Conservation (phyloP, 2,113 vertebrate species). For the Microcebus griseorufus region DNA sequence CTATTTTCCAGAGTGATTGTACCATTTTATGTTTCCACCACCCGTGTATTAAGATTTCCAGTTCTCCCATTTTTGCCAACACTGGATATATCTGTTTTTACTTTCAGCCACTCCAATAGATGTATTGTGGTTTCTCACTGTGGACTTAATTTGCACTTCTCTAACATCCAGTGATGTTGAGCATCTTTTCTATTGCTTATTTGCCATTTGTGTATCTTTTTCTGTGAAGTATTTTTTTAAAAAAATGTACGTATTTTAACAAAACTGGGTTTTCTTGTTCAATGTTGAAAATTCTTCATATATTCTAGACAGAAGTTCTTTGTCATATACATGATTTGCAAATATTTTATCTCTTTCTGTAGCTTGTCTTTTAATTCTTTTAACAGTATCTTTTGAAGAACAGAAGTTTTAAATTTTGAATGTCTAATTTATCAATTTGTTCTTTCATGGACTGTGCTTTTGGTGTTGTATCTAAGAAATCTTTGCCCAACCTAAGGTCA, state of each 20-base stretch:
- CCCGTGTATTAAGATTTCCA: not conserved
- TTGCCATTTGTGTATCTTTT: not conserved
- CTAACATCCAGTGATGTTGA: not conserved
- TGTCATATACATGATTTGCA: not conserved
- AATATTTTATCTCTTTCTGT: not conserved
- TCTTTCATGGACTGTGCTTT: not conserved
- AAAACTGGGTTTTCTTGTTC: not conserved
- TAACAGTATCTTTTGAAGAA: not conserved
- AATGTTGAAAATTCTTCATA: not conserved
- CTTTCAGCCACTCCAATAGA: not conserved
- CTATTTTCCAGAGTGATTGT: not conserved
- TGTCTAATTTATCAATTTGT: fast-evolving
- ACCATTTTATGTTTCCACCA: not conserved
- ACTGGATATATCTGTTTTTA: not conserved
- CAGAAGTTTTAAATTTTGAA: not conserved
- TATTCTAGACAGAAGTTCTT: not conserved
- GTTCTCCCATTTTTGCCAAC: not conserved
- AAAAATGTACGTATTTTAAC: not conserved
- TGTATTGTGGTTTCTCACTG: fast-evolving
- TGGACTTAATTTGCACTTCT: not conserved
- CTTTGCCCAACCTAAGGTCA: not conserved
- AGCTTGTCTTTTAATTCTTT: not conserved
- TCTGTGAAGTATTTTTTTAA: not conserved
- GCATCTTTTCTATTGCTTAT: not conserved
- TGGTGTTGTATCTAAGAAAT: not conserved